Evolutionary conservation across 2,888 invertebrate genomes (phyloP).

Genomic region (Eubasilissa splendida): DNA sequence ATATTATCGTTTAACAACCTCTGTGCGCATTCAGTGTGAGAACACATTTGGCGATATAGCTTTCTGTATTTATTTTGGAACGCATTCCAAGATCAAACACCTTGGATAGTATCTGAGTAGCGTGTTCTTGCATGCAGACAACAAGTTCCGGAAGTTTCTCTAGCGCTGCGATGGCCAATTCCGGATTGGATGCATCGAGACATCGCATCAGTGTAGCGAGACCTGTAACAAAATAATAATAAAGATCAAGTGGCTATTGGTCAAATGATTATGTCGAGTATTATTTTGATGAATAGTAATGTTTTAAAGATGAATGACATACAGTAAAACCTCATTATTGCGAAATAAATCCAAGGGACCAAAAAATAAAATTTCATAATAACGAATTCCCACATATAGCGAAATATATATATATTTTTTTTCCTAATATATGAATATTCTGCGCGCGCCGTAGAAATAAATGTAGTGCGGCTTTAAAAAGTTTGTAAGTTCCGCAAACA

Average conservation of each 20-base stretch:
- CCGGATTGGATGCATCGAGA: slow-evolving; percentile 84
- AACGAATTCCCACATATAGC: too few species aligned
- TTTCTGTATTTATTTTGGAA: slow-evolving; percentile 83
- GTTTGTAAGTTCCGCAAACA: too few species aligned
- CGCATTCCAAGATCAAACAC: slow-evolving; percentile 88
- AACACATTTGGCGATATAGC: slow-evolving; percentile 85
- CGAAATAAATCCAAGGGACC: too few species aligned
- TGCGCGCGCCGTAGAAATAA: too few species aligned
- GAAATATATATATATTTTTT: too few species aligned
- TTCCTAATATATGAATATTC: too few species aligned
- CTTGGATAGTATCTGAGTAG: slow-evolving; percentile 82
- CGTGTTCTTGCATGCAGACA: slow-evolving; percentile 89
- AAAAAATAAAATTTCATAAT: too few species aligned
- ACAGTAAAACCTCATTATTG: too few species aligned
- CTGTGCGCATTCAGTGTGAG: slow-evolving; percentile 87
- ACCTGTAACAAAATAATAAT: slow-evolving; percentile 65
- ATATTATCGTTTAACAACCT: slow-evolving; percentile 75
- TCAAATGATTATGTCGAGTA: too few species aligned
- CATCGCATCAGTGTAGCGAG: slow-evolving; percentile 86
- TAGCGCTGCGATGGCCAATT: slow-evolving; percentile 84
- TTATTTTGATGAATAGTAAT: too few species aligned
- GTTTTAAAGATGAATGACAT: too few species aligned
- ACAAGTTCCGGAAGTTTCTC: slow-evolving; percentile 89
- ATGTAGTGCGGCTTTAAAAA: too few species aligned
- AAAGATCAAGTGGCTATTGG: neutral